phyloP scores from a whole-genome alignment of 2,888 invertebrate species.

The Agriopis aurantiaria region DNA sequence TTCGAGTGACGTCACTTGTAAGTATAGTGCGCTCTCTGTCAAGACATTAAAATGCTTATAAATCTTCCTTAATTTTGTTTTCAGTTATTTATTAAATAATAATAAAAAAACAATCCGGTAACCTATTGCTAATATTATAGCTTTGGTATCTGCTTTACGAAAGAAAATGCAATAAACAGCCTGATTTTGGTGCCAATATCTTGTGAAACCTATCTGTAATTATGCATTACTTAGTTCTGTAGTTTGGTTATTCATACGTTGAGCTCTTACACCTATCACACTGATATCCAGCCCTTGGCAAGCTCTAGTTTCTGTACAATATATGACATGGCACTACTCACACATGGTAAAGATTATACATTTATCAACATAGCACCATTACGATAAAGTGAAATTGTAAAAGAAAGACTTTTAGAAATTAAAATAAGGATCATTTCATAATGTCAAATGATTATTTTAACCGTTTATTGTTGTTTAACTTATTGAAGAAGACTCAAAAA shows the following conservation, averaged over 20 bases:
- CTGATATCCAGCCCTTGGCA: constrained; percentile 72
- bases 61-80: too few species aligned
- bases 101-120: too few species aligned
- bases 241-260: constrained; percentile 55
- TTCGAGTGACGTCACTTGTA: too few species aligned
- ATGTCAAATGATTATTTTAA: too few species aligned
- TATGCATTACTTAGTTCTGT: constrained; percentile 9
- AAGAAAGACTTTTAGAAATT: background rate
- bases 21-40: too few species aligned
- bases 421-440: too few species aligned
- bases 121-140: too few species aligned
- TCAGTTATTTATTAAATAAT: too few species aligned
- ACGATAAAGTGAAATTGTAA: background rate
- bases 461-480: too few species aligned
- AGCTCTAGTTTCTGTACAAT: constrained; percentile 55
- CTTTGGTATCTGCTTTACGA: background rate
- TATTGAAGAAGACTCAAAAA: too few species aligned
- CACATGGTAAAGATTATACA: constrained; percentile 8
- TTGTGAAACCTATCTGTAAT: background rate
- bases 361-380: background rate
- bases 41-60: too few species aligned
- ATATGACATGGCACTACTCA: constrained; percentile 20
- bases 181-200: background rate
- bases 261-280: constrained; percentile 80
- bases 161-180: background rate